Evolutionary conservation across 2,888 invertebrate genomes (phyloP), one percentile per base, ranked within the genome.

Genomic region (Eledone cirrhosa): DNA sequence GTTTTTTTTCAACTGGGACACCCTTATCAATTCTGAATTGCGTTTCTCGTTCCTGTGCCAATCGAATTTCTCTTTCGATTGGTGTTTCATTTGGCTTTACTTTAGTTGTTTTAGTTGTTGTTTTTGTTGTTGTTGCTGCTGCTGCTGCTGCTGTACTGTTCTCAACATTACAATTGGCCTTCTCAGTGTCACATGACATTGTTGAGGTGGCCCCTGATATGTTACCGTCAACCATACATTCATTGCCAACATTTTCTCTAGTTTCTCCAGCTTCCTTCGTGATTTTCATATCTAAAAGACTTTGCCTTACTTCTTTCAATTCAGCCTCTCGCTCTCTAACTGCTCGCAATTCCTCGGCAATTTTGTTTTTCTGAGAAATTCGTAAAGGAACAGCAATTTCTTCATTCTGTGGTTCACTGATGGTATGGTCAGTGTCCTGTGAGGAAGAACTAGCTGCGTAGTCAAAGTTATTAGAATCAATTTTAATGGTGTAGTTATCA

Each of bases 21-120:
- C 90, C 90, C 85, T 90, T 88, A 77, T 86, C 84, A 59, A 88
- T 81, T 47, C 91, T 86, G 48, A 91, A 88, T 82, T 92, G 92
- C 80, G 92, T 92, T 86, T 93, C 92, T 33, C 92, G 85, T 82
- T 92, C 92, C 48, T 90, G 86, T 7, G 91, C 90, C 80, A 92
- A 81, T 33, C 92, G 89, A 77, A 92, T 92, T 85, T 92, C 92
- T 48, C 92, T 86, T 84, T 92, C 92, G 69, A 93, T 92, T 8
- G 92, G 92, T 7, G 92, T 92, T 86, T 93, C 92, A 19, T 80
- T 79, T 16, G 59, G 59, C 59, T 82, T 74, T 27, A 31, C 31
- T 13, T n/a, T 67, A 48, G 48, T 24, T 59, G 24, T 33, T 74
- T 19, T 8, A 59, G 65, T 47, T 79, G 77, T 3, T 75, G 65